Conservation (phyloP, 2,113 vertebrate genomes). For the Strix aluco region DNA sequence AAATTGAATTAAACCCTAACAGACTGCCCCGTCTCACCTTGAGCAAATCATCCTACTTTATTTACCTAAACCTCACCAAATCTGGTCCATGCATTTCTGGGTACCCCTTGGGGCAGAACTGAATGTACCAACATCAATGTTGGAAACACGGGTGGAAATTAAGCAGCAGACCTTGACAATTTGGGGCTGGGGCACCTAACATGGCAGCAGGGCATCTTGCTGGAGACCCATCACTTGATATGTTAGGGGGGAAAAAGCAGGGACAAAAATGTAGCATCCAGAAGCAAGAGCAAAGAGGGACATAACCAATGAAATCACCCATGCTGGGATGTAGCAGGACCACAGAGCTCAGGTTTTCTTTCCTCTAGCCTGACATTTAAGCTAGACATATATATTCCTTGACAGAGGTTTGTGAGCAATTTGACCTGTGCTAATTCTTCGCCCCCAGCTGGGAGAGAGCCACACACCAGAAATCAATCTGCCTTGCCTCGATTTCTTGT, state of each 20-base stretch:
- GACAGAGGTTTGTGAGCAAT: neutral
- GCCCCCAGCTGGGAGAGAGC: neutral
- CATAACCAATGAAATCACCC: neutral
- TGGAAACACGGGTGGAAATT: neutral
- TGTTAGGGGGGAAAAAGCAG: neutral
- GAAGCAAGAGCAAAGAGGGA: neutral
- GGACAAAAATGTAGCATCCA: neutral
- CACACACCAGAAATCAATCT: neutral
- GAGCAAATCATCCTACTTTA: neutral
- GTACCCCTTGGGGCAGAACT: neutral
- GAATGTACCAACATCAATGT: accelerated
- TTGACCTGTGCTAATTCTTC: conserved; percentile 26
- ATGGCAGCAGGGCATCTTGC: neutral
- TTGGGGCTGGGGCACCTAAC: neutral
- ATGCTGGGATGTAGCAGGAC: neutral
- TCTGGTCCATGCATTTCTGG: neutral
- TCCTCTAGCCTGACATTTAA: neutral
- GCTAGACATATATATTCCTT: neutral
- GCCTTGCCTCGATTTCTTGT: neutral
- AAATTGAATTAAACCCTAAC: neutral
- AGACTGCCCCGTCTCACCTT: neutral
- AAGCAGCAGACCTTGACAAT: neutral
- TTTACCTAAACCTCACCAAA: neutral
- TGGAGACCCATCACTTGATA: neutral
- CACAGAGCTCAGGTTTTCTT: neutral